A percentile compares a stretch with the other conserved stretches of the same genome.
Evolutionary conservation across 2,888 invertebrate species (phyloP).

Genomic region (Stenoptilia bipunctidactyla): DNA sequence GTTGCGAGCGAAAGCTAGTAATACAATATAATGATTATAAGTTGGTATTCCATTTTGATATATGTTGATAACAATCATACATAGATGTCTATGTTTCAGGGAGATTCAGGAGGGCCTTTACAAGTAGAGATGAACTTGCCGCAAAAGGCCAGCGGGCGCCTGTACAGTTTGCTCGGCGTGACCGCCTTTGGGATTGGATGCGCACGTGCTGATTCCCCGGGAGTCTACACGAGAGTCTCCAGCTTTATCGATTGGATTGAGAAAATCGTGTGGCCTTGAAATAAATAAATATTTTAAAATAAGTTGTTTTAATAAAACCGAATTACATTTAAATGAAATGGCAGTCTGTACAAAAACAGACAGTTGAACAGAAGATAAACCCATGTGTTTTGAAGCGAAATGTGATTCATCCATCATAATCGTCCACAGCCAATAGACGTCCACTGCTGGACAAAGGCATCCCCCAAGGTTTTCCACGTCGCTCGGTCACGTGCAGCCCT

Average conservation of each 20-base stretch:
- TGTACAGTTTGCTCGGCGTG: conserved; percentile 40
- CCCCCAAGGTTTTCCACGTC: too few relatives aligned
- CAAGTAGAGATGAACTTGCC: conserved; percentile 32
- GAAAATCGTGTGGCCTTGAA: conserved; percentile 32
- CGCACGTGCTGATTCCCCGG: conserved; percentile 30
- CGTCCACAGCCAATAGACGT: too few relatives aligned
- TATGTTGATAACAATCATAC: conserved; percentile 1
- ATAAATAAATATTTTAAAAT: neutral
- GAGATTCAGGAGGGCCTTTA: conserved; percentile 81
- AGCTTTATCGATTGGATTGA: conserved; percentile 48
- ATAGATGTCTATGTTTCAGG: conserved; percentile 63
- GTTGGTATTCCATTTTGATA: neutral
- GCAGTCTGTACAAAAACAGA: too few relatives aligned
- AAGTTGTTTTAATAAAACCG: too few relatives aligned
- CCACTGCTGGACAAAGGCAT: too few relatives aligned
- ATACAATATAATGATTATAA: neutral
- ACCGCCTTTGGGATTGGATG: conserved; percentile 45
- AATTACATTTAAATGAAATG: too few relatives aligned
- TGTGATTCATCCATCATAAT: too few relatives aligned
- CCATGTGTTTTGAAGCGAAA: too few relatives aligned
- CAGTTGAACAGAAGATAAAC: too few relatives aligned
- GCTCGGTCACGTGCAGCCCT: too few relatives aligned
- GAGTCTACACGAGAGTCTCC: conserved; percentile 40
- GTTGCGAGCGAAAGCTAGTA: too few relatives aligned
- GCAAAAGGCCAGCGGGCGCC: too few relatives aligned